Evolutionary conservation across 2,113 vertebrate species (phyloP), one percentile per base, ranked within the genome.

Genomic region (Choloepus hoffmanni): DNA sequence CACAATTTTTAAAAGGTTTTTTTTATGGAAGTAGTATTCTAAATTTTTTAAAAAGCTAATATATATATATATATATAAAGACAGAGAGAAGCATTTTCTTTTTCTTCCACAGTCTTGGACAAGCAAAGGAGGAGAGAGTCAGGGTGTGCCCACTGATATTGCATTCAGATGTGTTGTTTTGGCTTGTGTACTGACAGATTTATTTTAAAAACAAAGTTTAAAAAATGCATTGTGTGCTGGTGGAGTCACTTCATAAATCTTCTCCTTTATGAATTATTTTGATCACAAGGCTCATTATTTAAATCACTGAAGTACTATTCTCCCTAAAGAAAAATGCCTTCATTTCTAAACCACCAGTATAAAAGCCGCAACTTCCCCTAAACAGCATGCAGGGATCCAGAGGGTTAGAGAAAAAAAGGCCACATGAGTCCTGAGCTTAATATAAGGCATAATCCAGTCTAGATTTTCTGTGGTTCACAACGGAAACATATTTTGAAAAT

Each of bases 181-280:
- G 98, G 98, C 98, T 98, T 98, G 97, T 98, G 98, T 98, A 98
- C 98, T 98, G 98, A 98, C 97, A 97, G 98, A 98, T 98, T 98
- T 98, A 98, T 98, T 98, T 98, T 95, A 98, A 98, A 98, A 98
- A 98, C 98, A 98, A 98, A 98, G 97, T 97, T 97, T 98, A 97
- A 97, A 98, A 98, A 98, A 98, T 95, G 98, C 98, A 98, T 98
- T 98, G 98, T 98, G 98, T 98, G 98, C 98, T 98, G 93, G 85
- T 98, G 98, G 98, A 98, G 98, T 98, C 98, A 98, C 98, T 98
- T 98, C 98, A 98, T 98, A 98, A 98, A 98, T 98, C 98, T 98
- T 98, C 98, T 98, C 98, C 98, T 98, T 98, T 98, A 98, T 98
- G 98, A 98, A 98, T 98, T 98, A 98, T 99, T 98, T 98, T 99